These are phyloP conservation scores for Bettongia penicillata DNA, from an alignment of 2,113 vertebrate species.

Conservation along the genomic window DNA sequence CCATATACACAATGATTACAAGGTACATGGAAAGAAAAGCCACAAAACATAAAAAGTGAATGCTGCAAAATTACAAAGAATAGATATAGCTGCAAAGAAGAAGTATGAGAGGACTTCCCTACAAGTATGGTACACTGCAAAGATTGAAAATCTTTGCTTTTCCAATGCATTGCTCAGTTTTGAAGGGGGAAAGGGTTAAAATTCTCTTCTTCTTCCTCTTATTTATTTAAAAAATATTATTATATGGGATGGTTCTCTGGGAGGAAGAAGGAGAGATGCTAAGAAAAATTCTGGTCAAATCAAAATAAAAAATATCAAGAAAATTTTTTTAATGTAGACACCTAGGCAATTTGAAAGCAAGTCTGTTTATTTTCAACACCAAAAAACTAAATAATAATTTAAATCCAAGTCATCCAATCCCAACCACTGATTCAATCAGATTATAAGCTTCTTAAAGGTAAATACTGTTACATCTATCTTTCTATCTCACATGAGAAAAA, in stretches of 20 bases:
- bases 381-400: too few relatives aligned
- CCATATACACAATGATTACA: not conserved
- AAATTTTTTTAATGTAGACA: too few relatives aligned
- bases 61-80: not conserved
- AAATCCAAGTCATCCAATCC: not conserved
- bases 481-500: not conserved
- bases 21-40: not conserved
- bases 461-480: not conserved
- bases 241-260: too few relatives aligned
- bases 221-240: too few relatives aligned
- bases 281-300: too few relatives aligned
- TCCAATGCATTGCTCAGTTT: not conserved
- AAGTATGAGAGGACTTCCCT: not conserved
- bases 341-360: not conserved
- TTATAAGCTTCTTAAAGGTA: not conserved
- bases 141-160: too few relatives aligned
- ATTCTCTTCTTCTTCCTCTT: not conserved
- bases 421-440: not conserved
- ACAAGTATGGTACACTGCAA: not conserved
- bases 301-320: too few relatives aligned
- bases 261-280: too few relatives aligned
- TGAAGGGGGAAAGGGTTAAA: not conserved
- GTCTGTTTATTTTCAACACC: not conserved
- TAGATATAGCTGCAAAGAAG: too few relatives aligned
- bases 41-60: not conserved